Evolutionary conservation across 2,113 vertebrate species (phyloP), one percentile per base, ranked within the genome.

Genomic region (Brachionichthys hirsutus): DNA sequence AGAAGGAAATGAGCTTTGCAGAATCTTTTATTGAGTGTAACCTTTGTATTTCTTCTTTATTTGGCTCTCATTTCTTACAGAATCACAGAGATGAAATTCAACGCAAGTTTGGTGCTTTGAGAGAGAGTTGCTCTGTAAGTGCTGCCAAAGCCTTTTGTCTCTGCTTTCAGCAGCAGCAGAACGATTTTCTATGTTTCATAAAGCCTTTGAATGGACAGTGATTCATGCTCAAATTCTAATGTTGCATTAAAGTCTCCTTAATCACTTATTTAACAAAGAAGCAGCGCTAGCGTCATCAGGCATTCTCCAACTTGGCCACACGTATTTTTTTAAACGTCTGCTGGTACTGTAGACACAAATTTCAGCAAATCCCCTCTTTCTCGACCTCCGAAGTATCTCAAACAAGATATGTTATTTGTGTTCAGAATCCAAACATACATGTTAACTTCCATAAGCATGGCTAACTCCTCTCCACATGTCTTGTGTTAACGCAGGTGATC

Each of bases 51-150:
- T 67, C 51, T 67, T 50, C 1, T 1, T 12, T 9, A 38, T 30
- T 48, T 11, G 54, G 5, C 12, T 74, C 2, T 22, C 52, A 24
- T 55, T 63, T 73, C 40, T 49, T 19, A 54, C 73, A 87, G 84
- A 88, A 79, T 81, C 88, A 88, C 78, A 87, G 97, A 92, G 96
- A 99, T 84, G 97, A 98, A 85, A 98, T 99, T 91, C 97, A 98
- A 88, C 95, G 93, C 85, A 99, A 99, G 90, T 99, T 98, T 91
- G 97, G 98, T 82, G 94, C 95, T 78, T 93, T 99, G 86, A 94
- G 97, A 89, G 97, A 98, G 92, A 99, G 97, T 91, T 99, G 97
- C 88, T 97, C 97, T 81, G 97, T 99, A 93, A 93, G 95, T 94
- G 88, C 50, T 47, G 43, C 14, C 24, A 19, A 44, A 35, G 34